Evolutionary conservation across 1,140 invertebrate species (phyloP).

Genomic region (Drosophila miranda): DNA sequence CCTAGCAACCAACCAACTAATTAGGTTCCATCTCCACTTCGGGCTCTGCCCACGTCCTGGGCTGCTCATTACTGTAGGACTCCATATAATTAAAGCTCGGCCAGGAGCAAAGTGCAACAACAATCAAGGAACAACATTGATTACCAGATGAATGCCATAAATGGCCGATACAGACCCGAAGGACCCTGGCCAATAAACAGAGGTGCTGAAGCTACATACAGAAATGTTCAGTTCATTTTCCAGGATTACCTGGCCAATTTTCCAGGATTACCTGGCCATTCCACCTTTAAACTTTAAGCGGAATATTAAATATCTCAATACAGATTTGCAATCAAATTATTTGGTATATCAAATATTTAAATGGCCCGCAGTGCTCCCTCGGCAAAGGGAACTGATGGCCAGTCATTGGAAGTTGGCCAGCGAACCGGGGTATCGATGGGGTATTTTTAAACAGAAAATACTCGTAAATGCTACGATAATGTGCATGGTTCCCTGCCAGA

Average conservation of each 20-base stretch:
- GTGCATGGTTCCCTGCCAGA: no score
- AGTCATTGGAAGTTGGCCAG: conserved; percentile 18
- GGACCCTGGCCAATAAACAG: conserved; percentile 14
- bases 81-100: conserved; percentile 58
- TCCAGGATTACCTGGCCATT: no score
- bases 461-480: no score
- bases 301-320: conserved; percentile 29
- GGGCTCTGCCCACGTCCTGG: conserved; percentile 26
- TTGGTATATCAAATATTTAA: conserved; percentile 71
- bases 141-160: conserved; percentile 54
- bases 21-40: conserved; percentile 53
- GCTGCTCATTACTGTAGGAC: conserved; percentile 59
- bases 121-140: conserved; percentile 61
- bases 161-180: conserved; percentile 28
- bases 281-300: no score
- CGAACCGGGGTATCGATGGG: conserved; percentile 40
- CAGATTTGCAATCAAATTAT: conserved; percentile 76
- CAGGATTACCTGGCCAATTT: conserved; percentile 6
- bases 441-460: no score
- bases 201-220: conserved; percentile 24
- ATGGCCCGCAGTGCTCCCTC: conserved; percentile 48
- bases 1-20: conserved; percentile 56
- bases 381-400: conserved; percentile 27
- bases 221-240: conserved; percentile 24
- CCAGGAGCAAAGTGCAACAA: conserved; percentile 16